phyloP scores from a whole-genome alignment of 1,140 invertebrate genomes.

The Drosophila albomicans region DNA sequence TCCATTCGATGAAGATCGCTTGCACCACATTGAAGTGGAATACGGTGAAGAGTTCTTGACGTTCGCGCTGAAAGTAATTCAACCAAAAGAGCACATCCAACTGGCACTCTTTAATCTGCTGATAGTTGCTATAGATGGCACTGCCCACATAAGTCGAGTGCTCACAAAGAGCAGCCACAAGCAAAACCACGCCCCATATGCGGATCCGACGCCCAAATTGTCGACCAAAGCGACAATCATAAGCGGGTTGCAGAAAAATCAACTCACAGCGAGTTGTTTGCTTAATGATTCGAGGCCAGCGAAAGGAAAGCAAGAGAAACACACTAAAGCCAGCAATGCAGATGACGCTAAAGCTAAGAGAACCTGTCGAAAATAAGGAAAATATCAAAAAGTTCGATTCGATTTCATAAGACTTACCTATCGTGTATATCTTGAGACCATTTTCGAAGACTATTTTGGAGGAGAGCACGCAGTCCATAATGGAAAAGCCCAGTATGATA shows the following conservation, averaged over 20 bases:
- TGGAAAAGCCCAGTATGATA: constrained; percentile 55
- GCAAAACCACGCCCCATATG: constrained; percentile 52
- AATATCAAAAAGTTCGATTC: neutral
- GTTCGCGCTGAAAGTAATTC: constrained; percentile 74
- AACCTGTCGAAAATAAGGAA: constrained; percentile 39
- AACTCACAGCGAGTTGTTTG: constrained; percentile 61
- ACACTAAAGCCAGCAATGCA: constrained; percentile 67
- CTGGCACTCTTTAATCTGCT: constrained; percentile 72
- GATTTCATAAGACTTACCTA: constrained; percentile 43
- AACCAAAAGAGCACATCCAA: constrained; percentile 73
- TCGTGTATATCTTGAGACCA: constrained; percentile 75
- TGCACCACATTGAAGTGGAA: constrained; percentile 60
- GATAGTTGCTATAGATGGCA: constrained; percentile 72
- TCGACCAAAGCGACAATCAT: constrained; percentile 51
- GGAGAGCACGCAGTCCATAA: constrained; percentile 63
- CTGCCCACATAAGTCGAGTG: constrained; percentile 72
- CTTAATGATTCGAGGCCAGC: constrained; percentile 68
- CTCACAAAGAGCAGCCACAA: constrained; percentile 62
- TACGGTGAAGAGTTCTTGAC: constrained; percentile 69
- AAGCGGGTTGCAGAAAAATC: constrained; percentile 62
- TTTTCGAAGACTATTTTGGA: constrained; percentile 60
- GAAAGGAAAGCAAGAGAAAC: constrained; percentile 61
- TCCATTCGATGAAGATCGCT: constrained; percentile 75
- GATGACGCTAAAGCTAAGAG: constrained; percentile 77
- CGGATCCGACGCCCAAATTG: constrained; percentile 58